A percentile compares a stretch with the other conserved stretches of the same genome.
Evolutionary conservation across 2,797 vertebrate species (phyloP).

Genomic region (Erethizon dorsatum): DNA sequence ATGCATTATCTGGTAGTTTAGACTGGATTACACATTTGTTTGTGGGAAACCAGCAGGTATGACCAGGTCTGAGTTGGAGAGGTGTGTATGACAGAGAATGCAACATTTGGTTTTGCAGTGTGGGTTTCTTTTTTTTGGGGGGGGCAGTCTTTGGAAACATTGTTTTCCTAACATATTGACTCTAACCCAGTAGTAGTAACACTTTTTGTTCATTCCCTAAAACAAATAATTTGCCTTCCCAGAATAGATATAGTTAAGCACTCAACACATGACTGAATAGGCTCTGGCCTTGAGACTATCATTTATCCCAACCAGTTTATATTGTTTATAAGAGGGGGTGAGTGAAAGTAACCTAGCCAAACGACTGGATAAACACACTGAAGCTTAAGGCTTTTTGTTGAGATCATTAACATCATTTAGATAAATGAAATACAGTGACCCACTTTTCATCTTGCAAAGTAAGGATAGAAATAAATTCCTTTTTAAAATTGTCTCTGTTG

Average conservation of each 20-base stretch:
- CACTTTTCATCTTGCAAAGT: constrained; percentile 57
- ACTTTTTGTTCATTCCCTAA: not conserved
- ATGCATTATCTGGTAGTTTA: constrained; percentile 8
- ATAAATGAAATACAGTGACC: constrained; percentile 40
- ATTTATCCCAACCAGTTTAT: constrained; percentile 9
- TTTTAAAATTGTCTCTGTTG: not conserved
- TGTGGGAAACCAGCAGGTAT: constrained; percentile 48
- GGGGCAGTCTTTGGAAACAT: not conserved
- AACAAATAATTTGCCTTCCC: not conserved
- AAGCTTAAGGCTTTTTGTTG: constrained; percentile 39
- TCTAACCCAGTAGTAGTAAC: not conserved
- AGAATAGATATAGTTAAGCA: not conserved
- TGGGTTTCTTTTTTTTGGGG: not conserved
- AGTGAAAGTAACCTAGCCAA: not conserved
- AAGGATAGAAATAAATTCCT: constrained; percentile 35
- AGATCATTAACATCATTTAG: constrained; percentile 49
- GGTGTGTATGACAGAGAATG: not conserved
- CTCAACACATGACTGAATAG: not conserved
- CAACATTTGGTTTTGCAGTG: not conserved
- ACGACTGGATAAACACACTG: not conserved
- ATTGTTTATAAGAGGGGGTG: not conserved
- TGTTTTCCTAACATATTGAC: constrained; percentile 21
- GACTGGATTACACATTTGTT: not conserved
- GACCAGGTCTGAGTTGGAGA: not conserved
- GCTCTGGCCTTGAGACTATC: not conserved